These are phyloP conservation scores for Periphyllus acericola DNA, from an alignment of 2,888 invertebrate genomes.

Conservation along the genomic window DNA sequence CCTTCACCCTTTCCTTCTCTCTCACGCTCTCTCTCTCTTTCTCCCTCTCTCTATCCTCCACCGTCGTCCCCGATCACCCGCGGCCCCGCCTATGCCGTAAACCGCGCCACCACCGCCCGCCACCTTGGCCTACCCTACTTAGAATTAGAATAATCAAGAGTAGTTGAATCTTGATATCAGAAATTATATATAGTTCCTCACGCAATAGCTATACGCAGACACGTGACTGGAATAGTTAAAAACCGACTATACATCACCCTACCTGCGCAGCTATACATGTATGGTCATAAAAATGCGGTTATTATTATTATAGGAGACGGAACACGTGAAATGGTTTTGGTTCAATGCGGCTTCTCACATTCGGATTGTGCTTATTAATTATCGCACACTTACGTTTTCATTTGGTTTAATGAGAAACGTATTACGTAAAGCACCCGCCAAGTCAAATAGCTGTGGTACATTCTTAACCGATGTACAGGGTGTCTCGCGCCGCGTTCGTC, in stretches of 20 bases:
- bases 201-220: conserved; percentile 50
- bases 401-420: too few relatives aligned
- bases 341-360: conserved; percentile 37
- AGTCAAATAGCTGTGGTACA: too few relatives aligned
- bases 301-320: conserved; percentile 34
- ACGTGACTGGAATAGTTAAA: conserved; percentile 58
- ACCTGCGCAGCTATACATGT: conserved; percentile 9
- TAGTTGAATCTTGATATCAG: conserved; percentile 55
- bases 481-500: too few relatives aligned
- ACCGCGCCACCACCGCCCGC: not conserved
- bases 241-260: not conserved
- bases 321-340: conserved; percentile 31
- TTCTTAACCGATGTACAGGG: too few relatives aligned
- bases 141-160: conserved; percentile 53
- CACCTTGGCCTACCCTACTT: conserved; percentile 14
- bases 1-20: not conserved
- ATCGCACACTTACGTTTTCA: too few relatives aligned
- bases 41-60: not conserved
- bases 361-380: not conserved
- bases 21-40: too few relatives aligned
- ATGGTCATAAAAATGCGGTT: conserved; percentile 48
- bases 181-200: conserved; percentile 60
- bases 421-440: too few relatives aligned
- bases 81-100: not conserved
- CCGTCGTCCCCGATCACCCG: not conserved